Percentiles rank a stretch among this genome's conserved stretches.
Evolutionary conservation across 2,888 invertebrate genomes (phyloP).

Genomic region (Lithophane semibrunnea): DNA sequence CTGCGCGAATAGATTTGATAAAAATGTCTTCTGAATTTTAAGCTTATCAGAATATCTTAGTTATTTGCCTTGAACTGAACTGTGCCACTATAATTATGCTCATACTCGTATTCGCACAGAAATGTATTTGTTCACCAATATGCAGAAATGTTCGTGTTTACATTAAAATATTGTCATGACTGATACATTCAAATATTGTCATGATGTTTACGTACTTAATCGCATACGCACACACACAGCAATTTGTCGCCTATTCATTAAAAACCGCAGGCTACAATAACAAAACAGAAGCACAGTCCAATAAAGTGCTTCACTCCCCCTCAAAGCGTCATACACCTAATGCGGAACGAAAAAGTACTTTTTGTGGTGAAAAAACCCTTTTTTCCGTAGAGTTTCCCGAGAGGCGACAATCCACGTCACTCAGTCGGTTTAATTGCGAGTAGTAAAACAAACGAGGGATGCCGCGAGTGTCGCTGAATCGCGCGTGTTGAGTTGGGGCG

Average conservation of each 20-base stretch:
- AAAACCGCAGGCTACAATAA: slow-evolving; percentile 50
- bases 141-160: background rate
- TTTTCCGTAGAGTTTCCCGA: slow-evolving; percentile 73
- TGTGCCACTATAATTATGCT: background rate
- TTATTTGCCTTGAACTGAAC: background rate
- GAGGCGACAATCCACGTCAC: slow-evolving; percentile 88
- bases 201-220: slow-evolving; percentile 28
- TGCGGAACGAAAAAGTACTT: slow-evolving; percentile 64
- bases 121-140: background rate
- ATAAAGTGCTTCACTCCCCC: slow-evolving; percentile 58
- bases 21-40: background rate
- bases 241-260: slow-evolving; percentile 51
- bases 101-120: background rate
- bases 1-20: background rate
- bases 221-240: slow-evolving; percentile 6
- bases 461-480: slow-evolving; percentile 72
- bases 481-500: slow-evolving; percentile 70
- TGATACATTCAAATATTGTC: background rate
- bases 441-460: slow-evolving; percentile 87
- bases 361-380: slow-evolving; percentile 71
- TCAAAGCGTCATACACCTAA: slow-evolving; percentile 64
- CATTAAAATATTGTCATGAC: background rate
- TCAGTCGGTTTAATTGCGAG: slow-evolving; percentile 89
- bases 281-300: slow-evolving; percentile 61
- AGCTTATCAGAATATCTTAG: background rate